phyloP scores from a whole-genome alignment of 2,888 invertebrate genomes.

The Dryobotodes eremita region DNA sequence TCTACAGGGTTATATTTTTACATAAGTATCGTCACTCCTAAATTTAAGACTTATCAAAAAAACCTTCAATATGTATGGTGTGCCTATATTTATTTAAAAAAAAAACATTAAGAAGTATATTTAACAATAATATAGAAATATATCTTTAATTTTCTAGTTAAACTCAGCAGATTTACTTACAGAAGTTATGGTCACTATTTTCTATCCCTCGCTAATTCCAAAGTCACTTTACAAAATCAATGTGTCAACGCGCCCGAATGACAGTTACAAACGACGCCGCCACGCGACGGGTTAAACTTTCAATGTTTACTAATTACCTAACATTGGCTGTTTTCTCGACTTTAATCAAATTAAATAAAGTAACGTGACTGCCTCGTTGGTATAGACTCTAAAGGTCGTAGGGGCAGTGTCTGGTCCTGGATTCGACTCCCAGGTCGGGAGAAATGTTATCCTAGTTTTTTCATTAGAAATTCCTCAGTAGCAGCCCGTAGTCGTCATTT shows the following conservation, averaged over 20 bases:
- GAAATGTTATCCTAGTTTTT: neutral
- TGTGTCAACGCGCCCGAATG: constrained; percentile 42
- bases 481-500: too few species aligned
- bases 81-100: too few species aligned
- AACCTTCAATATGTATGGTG: too few species aligned
- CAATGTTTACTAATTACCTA: constrained; percentile 49
- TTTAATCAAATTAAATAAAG: constrained; percentile 44
- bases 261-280: constrained; percentile 57
- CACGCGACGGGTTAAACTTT: constrained; percentile 36
- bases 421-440: neutral
- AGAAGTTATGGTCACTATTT: constrained; percentile 14
- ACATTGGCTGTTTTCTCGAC: constrained; percentile 26
- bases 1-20: neutral
- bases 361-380: constrained; percentile 10
- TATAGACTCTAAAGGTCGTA: neutral
- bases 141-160: neutral
- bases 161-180: neutral
- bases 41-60: too few species aligned
- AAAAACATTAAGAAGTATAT: too few species aligned
- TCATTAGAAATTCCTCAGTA: neutral
- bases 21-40: too few species aligned
- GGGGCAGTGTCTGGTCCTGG: too few species aligned
- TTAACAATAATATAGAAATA: too few species aligned
- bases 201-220: constrained; percentile 13
- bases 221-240: constrained; percentile 53